phyloP scores from a whole-genome alignment of 2,797 vertebrate species.

The Falco biarmicus region DNA sequence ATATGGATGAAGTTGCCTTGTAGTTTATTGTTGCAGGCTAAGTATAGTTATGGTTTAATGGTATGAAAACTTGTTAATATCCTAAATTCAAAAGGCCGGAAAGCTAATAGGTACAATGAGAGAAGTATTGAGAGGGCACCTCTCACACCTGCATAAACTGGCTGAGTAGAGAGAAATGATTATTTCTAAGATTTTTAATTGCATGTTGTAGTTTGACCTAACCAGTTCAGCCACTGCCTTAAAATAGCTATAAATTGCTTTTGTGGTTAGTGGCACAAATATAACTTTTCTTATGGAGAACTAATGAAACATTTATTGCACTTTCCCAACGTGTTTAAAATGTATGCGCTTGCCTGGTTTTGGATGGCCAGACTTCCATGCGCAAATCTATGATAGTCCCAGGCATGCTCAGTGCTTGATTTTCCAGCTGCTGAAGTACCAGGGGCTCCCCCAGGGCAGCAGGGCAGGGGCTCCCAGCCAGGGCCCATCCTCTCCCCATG shows the following conservation, averaged over 20 bases:
- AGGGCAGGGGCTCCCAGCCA: neutral
- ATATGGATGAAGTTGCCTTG: neutral
- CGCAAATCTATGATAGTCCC: neutral
- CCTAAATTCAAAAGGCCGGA: constrained; percentile 3
- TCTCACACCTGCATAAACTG: neutral
- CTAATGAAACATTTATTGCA: neutral
- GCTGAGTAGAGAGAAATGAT: neutral
- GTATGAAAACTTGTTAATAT: constrained; percentile 18
- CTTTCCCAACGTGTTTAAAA: constrained; percentile 22
- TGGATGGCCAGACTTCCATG: neutral
- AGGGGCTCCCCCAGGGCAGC: neutral
- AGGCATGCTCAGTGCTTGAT: neutral
- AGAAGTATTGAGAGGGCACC: neutral
- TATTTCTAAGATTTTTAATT: constrained; percentile 42
- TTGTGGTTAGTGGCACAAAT: neutral
- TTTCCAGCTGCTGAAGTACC: constrained; percentile 45
- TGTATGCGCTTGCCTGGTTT: neutral
- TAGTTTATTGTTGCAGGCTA: neutral
- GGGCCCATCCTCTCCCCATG: neutral
- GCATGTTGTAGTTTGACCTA: constrained; percentile 6
- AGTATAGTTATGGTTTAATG: neutral
- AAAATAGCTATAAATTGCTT: constrained; percentile 1
- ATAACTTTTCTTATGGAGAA: neutral
- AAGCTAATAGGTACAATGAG: neutral
- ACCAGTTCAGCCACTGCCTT: constrained; percentile 12